phyloP scores from a whole-genome alignment of 2,113 vertebrate species.

The Caranx ignobilis region DNA sequence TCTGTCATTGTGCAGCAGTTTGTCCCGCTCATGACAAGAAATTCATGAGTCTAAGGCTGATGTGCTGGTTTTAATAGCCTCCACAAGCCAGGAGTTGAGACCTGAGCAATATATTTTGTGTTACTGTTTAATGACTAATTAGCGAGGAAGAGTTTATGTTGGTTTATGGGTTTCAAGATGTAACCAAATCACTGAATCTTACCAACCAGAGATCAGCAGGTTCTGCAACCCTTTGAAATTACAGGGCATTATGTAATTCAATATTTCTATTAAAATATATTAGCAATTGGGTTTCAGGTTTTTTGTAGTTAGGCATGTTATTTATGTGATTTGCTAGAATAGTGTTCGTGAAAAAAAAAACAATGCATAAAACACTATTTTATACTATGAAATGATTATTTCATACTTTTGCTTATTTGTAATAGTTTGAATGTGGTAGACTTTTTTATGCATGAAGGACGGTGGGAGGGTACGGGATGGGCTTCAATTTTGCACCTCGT shows the following conservation, averaged over 20 bases:
- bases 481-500: slow-evolving; percentile 18
- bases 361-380: slow-evolving; percentile 24
- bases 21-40: slow-evolving; percentile 3
- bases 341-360: slow-evolving; percentile 46
- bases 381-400: slow-evolving; percentile 28
- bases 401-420: slow-evolving; percentile 48
- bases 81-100: background rate
- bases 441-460: slow-evolving; percentile 46
- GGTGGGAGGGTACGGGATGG: background rate
- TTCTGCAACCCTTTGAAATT: background rate
- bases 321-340: slow-evolving; percentile 54
- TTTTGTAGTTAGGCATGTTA: slow-evolving; percentile 68
- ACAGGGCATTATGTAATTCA: background rate
- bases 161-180: slow-evolving; percentile 16
- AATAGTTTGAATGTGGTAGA: slow-evolving; percentile 44
- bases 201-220: slow-evolving; percentile 17
- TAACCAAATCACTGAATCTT: background rate
- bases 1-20: slow-evolving; percentile 21
- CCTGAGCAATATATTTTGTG: slow-evolving; percentile 15
- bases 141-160: slow-evolving; percentile 6
- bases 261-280: background rate
- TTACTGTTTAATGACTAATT: slow-evolving; percentile 8
- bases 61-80: slow-evolving; percentile 5
- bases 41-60: slow-evolving; percentile 3
- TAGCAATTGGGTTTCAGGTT: slow-evolving; percentile 20